A percentile compares a stretch with the other conserved stretches of the same genome.
Conservation (phyloP, 2,113 vertebrate genomes). For the Genyomyrus donnyi region DNA sequence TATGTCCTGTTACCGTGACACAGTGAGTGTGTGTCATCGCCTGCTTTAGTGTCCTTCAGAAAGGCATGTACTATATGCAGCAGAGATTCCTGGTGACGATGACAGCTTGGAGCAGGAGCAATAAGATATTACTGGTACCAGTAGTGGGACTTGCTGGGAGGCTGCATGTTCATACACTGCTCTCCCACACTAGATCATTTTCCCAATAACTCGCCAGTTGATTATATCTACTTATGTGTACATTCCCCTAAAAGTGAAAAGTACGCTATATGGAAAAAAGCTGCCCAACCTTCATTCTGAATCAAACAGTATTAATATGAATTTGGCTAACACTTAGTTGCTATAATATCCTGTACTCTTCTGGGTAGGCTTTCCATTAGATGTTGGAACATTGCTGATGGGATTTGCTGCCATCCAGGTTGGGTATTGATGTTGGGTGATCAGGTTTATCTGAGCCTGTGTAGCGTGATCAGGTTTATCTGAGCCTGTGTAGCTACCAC, state of each 20-base stretch:
- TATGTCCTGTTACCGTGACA: neutral
- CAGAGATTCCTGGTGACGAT: neutral
- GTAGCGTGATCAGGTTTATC: neutral
- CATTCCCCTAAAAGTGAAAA: neutral
- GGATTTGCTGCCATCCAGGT: neutral
- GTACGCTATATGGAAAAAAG: neutral
- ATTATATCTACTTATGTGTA: neutral
- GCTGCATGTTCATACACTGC: neutral
- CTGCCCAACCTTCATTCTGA: neutral
- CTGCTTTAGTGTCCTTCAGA: neutral
- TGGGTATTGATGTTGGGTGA: neutral
- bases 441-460: neutral
- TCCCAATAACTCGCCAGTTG: neutral
- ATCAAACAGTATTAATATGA: neutral
- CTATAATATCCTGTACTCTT: neutral
- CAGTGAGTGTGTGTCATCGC: neutral
- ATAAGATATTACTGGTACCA: neutral
- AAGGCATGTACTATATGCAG: neutral
- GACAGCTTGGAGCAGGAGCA: neutral
- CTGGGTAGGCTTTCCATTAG: neutral
- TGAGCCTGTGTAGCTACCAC: neutral
- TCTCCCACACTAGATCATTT: neutral
- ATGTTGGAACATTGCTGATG: neutral
- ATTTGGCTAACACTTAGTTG: neutral
- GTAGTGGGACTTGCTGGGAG: neutral